These are phyloP conservation scores for Fissipunctia ypsillon DNA, from an alignment of 2,888 invertebrate species.

Conservation along the genomic window DNA sequence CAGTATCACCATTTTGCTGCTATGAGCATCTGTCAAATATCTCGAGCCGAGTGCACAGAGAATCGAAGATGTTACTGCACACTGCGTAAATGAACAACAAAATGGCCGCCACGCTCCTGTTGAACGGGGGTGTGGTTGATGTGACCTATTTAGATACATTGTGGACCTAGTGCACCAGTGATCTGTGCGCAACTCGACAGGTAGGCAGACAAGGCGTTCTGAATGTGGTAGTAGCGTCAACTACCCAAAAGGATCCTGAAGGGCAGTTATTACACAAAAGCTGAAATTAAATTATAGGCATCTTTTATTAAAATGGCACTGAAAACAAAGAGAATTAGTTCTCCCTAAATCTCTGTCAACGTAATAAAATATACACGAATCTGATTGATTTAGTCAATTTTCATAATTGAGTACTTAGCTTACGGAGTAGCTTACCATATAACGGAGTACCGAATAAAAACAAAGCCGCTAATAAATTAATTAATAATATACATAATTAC, in stretches of 20 bases:
- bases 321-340: neutral
- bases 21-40: neutral
- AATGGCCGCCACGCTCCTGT: neutral
- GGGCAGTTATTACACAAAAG: neutral
- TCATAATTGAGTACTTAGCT: neutral
- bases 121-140: neutral
- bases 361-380: neutral
- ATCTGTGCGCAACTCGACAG: neutral
- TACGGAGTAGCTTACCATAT: neutral
- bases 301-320: neutral
- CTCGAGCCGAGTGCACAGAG: neutral
- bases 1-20: neutral
- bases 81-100: slow-evolving; percentile 5
- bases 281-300: neutral
- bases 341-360: neutral
- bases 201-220: neutral
- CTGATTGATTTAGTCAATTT: neutral
- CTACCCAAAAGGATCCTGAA: neutral
- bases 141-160: neutral
- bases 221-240: too few species aligned
- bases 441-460: slow-evolving; percentile 2
- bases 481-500: too few species aligned
- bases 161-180: neutral
- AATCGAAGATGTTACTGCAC: neutral
- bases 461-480: neutral